A percentile compares a stretch with the other conserved stretches of the same genome.
Evolutionary conservation across 1,140 invertebrate genomes (phyloP).

Genomic region (Hycleus phaleratus): DNA sequence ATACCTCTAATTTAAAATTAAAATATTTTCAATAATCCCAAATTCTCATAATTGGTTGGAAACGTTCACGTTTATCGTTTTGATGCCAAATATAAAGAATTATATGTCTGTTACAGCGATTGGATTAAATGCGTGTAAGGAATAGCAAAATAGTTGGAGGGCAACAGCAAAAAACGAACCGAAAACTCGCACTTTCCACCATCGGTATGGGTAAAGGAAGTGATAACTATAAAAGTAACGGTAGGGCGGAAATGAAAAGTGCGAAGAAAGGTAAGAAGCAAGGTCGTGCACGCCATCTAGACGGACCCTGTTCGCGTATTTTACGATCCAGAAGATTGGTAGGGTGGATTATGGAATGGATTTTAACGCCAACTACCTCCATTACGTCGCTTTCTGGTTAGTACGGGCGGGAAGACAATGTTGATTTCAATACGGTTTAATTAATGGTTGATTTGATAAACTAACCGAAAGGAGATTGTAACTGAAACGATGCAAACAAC

Average conservation of each 20-base stretch:
- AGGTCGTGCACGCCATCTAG: conserved; percentile 36
- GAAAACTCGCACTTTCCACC: neutral
- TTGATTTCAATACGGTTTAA: neutral
- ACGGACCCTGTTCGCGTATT: conserved; percentile 32
- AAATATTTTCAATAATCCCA: too few species aligned
- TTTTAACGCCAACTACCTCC: neutral
- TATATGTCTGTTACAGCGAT: conserved; percentile 18
- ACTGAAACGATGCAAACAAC: too few species aligned
- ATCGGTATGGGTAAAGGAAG: conserved; percentile 28
- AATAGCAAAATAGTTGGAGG: conserved; percentile 19
- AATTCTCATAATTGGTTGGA: too few species aligned
- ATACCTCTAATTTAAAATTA: too few species aligned
- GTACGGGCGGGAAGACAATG: neutral
- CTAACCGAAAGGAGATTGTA: too few species aligned
- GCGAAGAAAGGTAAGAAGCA: conserved; percentile 37
- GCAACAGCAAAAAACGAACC: conserved; percentile 11
- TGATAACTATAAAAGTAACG: conserved; percentile 41
- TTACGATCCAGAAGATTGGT: conserved; percentile 34
- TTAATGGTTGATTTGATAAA: neutral
- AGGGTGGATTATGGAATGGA: conserved; percentile 28
- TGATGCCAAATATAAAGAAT: conserved; percentile 8
- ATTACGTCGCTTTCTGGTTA: neutral
- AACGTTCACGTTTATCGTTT: too few species aligned
- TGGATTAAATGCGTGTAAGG: conserved; percentile 30
- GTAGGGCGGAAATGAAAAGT: conserved; percentile 37